Percentiles rank a stretch among this genome's conserved stretches.
Evolutionary conservation across 2,113 vertebrate genomes (phyloP).

Genomic region (Brevimyrus niger): DNA sequence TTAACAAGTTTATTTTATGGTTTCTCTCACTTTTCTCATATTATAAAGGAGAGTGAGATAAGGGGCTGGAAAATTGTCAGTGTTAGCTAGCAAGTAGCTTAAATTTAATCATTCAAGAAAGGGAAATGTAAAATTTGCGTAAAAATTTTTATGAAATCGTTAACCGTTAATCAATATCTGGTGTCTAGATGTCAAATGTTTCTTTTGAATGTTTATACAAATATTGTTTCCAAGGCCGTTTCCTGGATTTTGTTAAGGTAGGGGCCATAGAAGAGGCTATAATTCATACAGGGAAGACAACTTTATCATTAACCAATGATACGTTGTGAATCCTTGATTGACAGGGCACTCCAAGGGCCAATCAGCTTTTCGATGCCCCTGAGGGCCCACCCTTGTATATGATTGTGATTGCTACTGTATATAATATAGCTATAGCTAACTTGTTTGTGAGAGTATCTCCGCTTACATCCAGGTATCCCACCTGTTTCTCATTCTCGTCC

Average conservation of each 20-base stretch:
- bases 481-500: slow-evolving; percentile 99
- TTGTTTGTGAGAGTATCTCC: not conserved
- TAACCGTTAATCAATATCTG: not conserved
- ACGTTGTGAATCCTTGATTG: not conserved
- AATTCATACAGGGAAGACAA: not conserved
- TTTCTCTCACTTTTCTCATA: not conserved
- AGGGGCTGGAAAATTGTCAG: not conserved
- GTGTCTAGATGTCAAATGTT: not conserved
- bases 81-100: not conserved
- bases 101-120: not conserved
- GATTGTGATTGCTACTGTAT: not conserved
- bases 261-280: not conserved
- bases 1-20: not conserved
- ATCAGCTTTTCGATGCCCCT: not conserved
- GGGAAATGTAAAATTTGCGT: not conserved
- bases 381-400: not conserved
- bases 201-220: not conserved
- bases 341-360: not conserved
- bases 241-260: not conserved
- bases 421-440: not conserved
- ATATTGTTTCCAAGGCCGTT: not conserved
- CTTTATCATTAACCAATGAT: not conserved
- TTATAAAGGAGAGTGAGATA: not conserved
- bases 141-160: not conserved
- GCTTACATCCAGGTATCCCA: slow-evolving; percentile 44